A percentile compares a stretch with the other conserved stretches of the same genome.
Evolutionary conservation across 92 coral and sea anemone genomes (phyloP).

Genomic region (Epizoanthus illoricatus): DNA sequence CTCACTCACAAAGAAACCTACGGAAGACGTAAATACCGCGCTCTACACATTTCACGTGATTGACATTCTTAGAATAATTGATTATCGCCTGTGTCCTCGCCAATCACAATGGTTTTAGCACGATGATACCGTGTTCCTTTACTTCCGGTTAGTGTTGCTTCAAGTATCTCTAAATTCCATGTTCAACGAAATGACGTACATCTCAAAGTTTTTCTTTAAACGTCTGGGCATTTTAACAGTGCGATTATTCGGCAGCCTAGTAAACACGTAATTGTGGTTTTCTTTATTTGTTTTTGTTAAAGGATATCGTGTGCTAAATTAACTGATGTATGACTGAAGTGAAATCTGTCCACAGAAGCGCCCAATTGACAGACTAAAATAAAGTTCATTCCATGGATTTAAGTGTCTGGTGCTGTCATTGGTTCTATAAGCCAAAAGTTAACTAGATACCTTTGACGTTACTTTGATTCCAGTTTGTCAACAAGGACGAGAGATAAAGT

Average conservation of each 20-base stretch:
- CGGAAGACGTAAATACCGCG: constrained; percentile 41
- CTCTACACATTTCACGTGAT: constrained; percentile 35
- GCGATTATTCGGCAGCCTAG: not conserved
- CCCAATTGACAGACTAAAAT: constrained; percentile 4
- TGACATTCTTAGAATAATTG: constrained; percentile 40
- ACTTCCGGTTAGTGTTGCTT: constrained; percentile 33
- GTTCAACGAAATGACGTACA: constrained; percentile 11
- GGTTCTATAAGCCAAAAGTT: not conserved
- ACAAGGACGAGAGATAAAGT: constrained; percentile 9
- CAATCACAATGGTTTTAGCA: constrained; percentile 28
- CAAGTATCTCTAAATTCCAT: not conserved
- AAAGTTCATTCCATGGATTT: not conserved
- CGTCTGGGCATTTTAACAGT: constrained; percentile 7
- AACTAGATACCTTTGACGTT: constrained; percentile 1
- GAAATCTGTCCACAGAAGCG: constrained; percentile 7
- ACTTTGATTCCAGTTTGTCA: constrained; percentile 22
- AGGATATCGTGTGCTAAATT: not conserved
- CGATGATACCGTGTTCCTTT: not conserved
- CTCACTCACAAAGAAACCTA: constrained; percentile 25
- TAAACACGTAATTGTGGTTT: not conserved
- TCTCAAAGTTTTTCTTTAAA: not conserved
- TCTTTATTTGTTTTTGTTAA: not conserved
- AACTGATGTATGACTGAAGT: not conserved
- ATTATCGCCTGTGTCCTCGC: constrained; percentile 21
- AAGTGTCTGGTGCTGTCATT: not conserved